Evolutionary conservation across 2,113 vertebrate genomes (phyloP), one percentile per base, ranked within the genome.

Genomic region (Lethenteron camtschaticum): DNA sequence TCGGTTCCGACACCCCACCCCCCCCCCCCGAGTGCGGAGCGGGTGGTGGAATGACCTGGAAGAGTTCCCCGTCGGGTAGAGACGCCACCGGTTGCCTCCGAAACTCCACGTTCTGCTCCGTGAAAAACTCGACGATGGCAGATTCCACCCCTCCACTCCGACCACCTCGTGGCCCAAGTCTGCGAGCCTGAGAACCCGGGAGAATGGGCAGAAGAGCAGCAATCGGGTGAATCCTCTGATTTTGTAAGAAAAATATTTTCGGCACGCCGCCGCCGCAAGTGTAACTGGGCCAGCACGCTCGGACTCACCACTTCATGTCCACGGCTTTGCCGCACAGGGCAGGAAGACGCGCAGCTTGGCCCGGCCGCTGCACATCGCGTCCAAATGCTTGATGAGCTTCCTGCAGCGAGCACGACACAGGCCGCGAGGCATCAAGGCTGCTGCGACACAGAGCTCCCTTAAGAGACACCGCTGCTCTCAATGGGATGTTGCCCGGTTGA

Each of bases 311-410:
- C 63, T 66, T 66, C 63, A 66, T 66, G 10, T 66, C 63, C 8
- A 66, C n/a, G 63, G 63, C 10, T 24, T 66, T 66, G 63, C 63
- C 63, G 24, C 63, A 66, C 63, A 66, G 24, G 63, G 63, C n/a
- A 66, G n/a, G 10, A 66, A 66, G 63, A 66, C 24, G n/a, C 24
- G n/a, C n/a, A 66, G 8, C n/a, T n/a, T 24, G n/a, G n/a, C 24
- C 24, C 63, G n/a, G 63, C 63, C 63, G 24, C 24, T 66, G 63
- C n/a, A 1, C n/a, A 66, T 16, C n/a, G 10, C 24, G 24, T 66
- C 63, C n/a, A 66, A 11, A 11, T 66, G 9, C 63, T 66, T n/a
- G 9, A 16, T 66, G n/a, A 66, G 63, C n/a, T 66, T 66, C 41
- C 41, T 41, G 41, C 41, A 41, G 5, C 41, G 41, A 41, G 41